phyloP scores from a whole-genome alignment of 2,888 invertebrate genomes.

The Drosophila greeni region DNA sequence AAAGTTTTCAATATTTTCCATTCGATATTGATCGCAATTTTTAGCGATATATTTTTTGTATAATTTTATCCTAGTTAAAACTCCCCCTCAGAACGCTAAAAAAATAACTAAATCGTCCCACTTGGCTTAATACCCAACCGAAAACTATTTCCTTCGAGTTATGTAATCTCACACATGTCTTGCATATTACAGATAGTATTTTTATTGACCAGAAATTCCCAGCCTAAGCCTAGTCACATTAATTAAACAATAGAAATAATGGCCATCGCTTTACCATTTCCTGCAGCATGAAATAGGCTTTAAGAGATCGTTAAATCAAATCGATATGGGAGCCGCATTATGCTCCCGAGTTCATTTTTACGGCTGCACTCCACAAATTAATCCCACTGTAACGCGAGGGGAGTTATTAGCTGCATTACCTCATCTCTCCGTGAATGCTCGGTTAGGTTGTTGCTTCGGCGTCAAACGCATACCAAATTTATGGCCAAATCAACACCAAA shows the following conservation, averaged over 20 bases:
- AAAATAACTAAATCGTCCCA: background rate
- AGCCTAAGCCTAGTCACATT: background rate
- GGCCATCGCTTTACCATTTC: background rate
- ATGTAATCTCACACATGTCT: background rate
- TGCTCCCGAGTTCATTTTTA: background rate
- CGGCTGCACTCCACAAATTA: constrained; percentile 1
- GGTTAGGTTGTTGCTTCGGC: constrained; percentile 15
- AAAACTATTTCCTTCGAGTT: background rate
- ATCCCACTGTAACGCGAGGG: constrained; percentile 42
- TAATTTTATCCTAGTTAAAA: background rate
- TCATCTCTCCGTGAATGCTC: constrained; percentile 35
- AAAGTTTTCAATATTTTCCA: no score
- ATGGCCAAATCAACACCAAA: constrained; percentile 48
- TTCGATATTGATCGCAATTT: no score
- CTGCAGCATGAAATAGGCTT: constrained; percentile 9
- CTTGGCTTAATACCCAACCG: no score
- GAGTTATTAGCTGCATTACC: constrained; percentile 38
- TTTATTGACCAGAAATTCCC: background rate
- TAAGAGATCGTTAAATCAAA: constrained; percentile 3
- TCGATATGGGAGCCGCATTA: constrained; percentile 11
- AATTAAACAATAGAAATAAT: constrained; percentile 3
- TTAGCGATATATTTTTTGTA: no score
- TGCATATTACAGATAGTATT: background rate
- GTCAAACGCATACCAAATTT: constrained; percentile 38
- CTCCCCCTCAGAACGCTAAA: background rate